Percentiles rank a stretch among this genome's conserved stretches.
phyloP scores from a whole-genome alignment of 2,888 invertebrate species.

The Habroteleia sp. region DNA sequence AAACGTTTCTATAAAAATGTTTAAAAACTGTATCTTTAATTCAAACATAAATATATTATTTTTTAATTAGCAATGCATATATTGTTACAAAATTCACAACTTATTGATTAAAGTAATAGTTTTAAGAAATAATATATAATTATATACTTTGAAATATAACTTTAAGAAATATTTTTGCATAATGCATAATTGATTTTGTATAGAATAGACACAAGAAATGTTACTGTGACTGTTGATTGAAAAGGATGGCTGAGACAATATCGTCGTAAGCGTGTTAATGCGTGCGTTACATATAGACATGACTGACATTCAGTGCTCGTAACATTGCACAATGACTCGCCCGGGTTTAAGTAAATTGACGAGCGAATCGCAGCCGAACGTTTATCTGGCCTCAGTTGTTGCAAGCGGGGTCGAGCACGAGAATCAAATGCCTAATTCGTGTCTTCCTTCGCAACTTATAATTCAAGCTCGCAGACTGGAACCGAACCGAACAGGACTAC shows the following conservation, averaged over 20 bases:
- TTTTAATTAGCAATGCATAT: no score
- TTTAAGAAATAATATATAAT: no score
- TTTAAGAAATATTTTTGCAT: no score
- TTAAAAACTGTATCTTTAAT: no score
- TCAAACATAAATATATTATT: no score
- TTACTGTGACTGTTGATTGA: conserved; percentile 41
- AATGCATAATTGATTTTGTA: no score
- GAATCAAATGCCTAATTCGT: conserved; percentile 77
- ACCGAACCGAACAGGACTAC: conserved; percentile 78
- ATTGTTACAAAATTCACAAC: no score
- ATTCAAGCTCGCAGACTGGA: conserved; percentile 81
- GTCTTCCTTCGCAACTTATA: conserved; percentile 81
- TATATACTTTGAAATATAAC: no score
- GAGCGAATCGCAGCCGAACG: conserved; percentile 59
- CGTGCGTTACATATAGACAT: conserved; percentile 53
- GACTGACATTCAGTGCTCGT: conserved; percentile 43
- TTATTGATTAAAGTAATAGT: no score
- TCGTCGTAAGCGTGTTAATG: conserved; percentile 50
- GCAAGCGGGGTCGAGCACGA: conserved; percentile 52
- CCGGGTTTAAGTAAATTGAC: conserved; percentile 59
- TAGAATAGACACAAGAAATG: no score
- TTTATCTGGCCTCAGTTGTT: conserved; percentile 59
- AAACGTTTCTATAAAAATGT: no score
- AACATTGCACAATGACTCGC: conserved; percentile 48
- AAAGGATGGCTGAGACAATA: conserved; percentile 48